phyloP scores from a whole-genome alignment of 1,140 invertebrate species.

The Conus betulinus region DNA sequence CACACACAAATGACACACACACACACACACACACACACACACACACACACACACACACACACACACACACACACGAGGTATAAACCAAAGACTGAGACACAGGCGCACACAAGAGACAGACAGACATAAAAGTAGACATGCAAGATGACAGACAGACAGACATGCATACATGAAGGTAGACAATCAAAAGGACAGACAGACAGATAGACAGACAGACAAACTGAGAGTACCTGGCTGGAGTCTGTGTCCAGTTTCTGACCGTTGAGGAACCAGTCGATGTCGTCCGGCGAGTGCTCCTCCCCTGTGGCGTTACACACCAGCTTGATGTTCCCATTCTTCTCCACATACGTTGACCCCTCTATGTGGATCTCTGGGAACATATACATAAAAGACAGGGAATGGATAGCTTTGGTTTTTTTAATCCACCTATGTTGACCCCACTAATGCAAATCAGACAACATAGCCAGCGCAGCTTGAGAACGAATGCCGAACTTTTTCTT shows the following conservation, averaged over 20 bases:
- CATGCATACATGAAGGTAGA: slow-evolving; percentile 32
- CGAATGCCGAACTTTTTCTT: no score
- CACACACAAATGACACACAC: no score
- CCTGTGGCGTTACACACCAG: slow-evolving; percentile 69
- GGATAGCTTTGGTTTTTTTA: slow-evolving; percentile 26
- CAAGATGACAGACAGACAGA: neutral
- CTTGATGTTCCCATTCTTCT: slow-evolving; percentile 51
- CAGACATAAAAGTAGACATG: neutral
- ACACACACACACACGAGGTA: neutral
- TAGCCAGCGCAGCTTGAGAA: no score
- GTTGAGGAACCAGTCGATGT: slow-evolving; percentile 69
- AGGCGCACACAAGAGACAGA: neutral
- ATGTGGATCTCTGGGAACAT: slow-evolving; percentile 61
- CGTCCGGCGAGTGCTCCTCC: slow-evolving; percentile 60
- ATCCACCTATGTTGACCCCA: neutral
- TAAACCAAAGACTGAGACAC: neutral
- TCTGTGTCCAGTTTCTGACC: slow-evolving; percentile 60
- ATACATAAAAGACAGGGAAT: neutral
- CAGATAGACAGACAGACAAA: neutral
- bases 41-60: no score
- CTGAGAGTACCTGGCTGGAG: neutral
- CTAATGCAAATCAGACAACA: no score
- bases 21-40: no score
- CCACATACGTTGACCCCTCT: slow-evolving; percentile 60
- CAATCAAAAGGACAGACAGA: neutral